These are phyloP conservation scores for Champsocephalus gunnari DNA, from an alignment of 2,797 vertebrate species.

Conservation along the genomic window DNA sequence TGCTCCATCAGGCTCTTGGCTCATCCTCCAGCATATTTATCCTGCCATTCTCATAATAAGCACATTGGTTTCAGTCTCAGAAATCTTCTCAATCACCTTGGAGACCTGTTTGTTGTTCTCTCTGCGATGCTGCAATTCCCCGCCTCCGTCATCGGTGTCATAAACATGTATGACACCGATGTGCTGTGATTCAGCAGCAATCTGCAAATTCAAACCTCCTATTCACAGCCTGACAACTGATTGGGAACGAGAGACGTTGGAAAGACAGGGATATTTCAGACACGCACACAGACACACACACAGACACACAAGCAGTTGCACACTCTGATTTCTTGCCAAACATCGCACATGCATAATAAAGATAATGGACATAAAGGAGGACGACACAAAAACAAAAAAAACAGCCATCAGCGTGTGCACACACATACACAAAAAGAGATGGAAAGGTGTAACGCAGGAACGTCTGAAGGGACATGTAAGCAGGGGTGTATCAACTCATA, in stretches of 20 bases:
- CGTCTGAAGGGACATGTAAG: slow-evolving; percentile 20
- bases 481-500: slow-evolving; percentile 23
- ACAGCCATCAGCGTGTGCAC: slow-evolving; percentile 14
- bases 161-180: slow-evolving; percentile 76
- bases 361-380: slow-evolving; percentile 15
- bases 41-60: slow-evolving; percentile 75
- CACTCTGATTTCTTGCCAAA: slow-evolving; percentile 6
- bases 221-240: slow-evolving; percentile 76
- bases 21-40: slow-evolving; percentile 73
- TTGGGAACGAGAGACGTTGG: slow-evolving; percentile 43
- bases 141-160: slow-evolving; percentile 72
- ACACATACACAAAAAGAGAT: not conserved
- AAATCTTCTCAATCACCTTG: slow-evolving; percentile 77
- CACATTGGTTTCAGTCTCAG: slow-evolving; percentile 76
- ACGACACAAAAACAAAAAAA: not conserved
- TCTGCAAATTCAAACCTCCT: slow-evolving; percentile 74
- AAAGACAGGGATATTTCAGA: not conserved
- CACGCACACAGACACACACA: not conserved
- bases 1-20: slow-evolving; percentile 71
- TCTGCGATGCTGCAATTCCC: slow-evolving; percentile 51
- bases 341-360: slow-evolving; percentile 5
- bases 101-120: slow-evolving; percentile 80
- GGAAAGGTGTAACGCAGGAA: slow-evolving; percentile 21
- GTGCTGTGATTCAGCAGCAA: slow-evolving; percentile 72
- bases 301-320: not conserved